These are phyloP conservation scores for Phalloptychus januarius DNA, from an alignment of 2,797 vertebrate genomes.

Conservation along the genomic window DNA sequence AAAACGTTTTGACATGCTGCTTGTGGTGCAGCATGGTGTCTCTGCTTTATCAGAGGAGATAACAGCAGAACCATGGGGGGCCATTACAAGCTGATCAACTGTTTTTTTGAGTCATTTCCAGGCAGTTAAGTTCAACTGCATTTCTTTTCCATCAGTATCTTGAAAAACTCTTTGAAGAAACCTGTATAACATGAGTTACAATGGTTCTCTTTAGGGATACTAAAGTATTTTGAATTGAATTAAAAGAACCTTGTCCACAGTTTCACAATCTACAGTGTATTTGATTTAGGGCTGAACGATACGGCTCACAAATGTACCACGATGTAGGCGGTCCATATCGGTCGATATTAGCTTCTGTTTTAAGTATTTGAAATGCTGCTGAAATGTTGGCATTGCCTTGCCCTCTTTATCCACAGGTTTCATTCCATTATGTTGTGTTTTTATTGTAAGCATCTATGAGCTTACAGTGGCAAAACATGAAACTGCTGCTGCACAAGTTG, in stretches of 20 bases:
- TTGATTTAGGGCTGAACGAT: background rate
- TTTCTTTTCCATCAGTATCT: conserved; percentile 3
- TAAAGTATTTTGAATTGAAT: background rate
- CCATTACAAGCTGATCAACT: conserved; percentile 4
- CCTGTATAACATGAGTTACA: background rate
- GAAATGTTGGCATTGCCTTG: too few relatives aligned
- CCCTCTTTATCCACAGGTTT: too few relatives aligned
- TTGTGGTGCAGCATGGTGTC: background rate
- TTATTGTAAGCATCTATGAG: too few relatives aligned
- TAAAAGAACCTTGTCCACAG: background rate
- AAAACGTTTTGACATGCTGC: background rate
- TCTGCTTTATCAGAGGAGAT: conserved; percentile 26
- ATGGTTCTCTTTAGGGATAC: background rate
- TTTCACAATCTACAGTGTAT: background rate
- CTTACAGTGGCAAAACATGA: too few relatives aligned
- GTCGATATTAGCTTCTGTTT: too few relatives aligned
- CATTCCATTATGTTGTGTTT: too few relatives aligned
- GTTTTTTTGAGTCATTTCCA: conserved; percentile 10
- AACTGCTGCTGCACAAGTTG: too few relatives aligned
- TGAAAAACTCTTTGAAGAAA: background rate
- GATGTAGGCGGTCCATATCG: too few relatives aligned
- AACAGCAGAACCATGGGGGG: conserved; percentile 15
- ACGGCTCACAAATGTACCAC: too few relatives aligned
- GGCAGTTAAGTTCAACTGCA: background rate
- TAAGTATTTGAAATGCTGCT: too few relatives aligned